phyloP scores from a whole-genome alignment of 1,140 invertebrate genomes.

The Leptopilina boulardi region DNA sequence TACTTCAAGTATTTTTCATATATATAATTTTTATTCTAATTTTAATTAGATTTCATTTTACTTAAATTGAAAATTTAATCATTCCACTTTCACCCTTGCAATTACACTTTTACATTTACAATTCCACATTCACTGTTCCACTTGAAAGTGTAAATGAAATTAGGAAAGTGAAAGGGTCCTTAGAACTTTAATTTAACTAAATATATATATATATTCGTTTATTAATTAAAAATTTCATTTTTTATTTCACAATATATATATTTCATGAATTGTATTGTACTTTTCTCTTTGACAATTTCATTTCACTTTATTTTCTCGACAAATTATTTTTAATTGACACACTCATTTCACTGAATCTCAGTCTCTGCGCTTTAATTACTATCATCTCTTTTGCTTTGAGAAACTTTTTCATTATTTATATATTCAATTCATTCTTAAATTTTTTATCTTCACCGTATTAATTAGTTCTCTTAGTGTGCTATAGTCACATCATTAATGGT shows the following conservation, averaged over 20 bases:
- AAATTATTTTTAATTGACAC: conserved; percentile 15
- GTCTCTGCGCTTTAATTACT: conserved; percentile 1
- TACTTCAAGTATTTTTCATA: neutral
- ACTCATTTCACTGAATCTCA: neutral
- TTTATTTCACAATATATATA: neutral
- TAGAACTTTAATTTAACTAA: too few species aligned
- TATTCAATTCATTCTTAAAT: neutral
- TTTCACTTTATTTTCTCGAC: neutral
- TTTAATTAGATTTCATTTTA: too few species aligned
- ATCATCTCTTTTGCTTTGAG: conserved; percentile 6
- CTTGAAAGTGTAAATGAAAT: too few species aligned
- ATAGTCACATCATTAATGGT: neutral
- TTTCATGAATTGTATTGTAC: neutral
- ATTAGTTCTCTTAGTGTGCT: neutral
- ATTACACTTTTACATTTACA: too few species aligned
- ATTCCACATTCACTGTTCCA: too few species aligned
- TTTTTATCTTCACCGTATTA: neutral
- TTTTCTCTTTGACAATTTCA: neutral
- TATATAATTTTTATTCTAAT: too few species aligned
- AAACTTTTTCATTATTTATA: neutral
- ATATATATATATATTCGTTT: neutral
- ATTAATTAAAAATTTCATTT: neutral
- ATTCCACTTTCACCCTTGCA: too few species aligned
- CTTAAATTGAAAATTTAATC: too few species aligned
- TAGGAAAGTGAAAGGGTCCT: too few species aligned